A percentile compares a stretch with the other conserved stretches of the same genome.
Conservation (phyloP, 2,888 invertebrate genomes). For the Ormyrus nitidulus region DNA sequence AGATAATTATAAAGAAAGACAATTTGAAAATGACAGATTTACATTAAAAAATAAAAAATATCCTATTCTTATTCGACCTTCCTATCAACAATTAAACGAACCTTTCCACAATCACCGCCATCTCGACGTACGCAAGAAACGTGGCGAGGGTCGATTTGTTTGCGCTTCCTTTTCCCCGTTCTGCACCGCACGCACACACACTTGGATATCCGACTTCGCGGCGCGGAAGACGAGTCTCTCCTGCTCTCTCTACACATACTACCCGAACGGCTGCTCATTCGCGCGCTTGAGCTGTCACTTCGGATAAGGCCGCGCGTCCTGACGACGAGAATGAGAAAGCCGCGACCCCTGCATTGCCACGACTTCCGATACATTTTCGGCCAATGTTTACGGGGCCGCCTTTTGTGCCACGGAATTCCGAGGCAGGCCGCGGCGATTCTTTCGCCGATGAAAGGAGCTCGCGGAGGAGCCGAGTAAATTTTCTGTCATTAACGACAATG, state of each 20-base stretch:
- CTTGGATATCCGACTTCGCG: neutral
- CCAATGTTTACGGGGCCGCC: neutral
- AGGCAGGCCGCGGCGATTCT: no score
- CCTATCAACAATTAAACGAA: no score
- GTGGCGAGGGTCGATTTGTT: no score
- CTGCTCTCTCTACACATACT: neutral
- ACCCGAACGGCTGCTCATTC: constrained; percentile 7
- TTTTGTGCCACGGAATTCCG: no score
- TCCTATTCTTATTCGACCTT: no score
- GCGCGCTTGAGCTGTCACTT: constrained; percentile 22
- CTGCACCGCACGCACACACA: neutral
- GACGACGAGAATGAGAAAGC: constrained; percentile 32
- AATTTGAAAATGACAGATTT: no score
- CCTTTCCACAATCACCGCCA: neutral
- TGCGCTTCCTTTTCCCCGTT: neutral
- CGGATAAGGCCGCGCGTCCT: constrained; percentile 28
- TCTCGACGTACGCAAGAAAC: neutral
- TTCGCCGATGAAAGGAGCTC: no score
- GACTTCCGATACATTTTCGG: constrained; percentile 24
- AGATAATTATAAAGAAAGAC: no score
- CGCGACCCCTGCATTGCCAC: neutral
- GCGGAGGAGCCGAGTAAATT: no score
- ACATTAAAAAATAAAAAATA: no score
- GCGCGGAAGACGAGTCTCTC: neutral
- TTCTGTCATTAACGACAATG: neutral